These are phyloP conservation scores for Pelodiscus sinensis DNA, from an alignment of 2,113 vertebrate species.

Conservation along the genomic window DNA sequence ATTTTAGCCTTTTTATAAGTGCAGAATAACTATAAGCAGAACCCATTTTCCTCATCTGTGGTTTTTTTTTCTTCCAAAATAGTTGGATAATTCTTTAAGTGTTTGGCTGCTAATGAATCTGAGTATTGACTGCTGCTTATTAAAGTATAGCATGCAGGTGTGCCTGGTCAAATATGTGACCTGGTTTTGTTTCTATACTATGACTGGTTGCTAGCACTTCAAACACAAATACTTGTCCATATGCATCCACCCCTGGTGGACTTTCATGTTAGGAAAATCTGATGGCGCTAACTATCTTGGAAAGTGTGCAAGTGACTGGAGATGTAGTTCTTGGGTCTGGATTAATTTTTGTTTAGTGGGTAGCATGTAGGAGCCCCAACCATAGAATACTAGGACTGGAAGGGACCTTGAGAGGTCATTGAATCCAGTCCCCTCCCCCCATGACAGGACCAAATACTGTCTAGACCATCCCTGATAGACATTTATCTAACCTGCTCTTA, in stretches of 20 bases:
- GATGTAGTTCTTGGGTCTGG: not conserved
- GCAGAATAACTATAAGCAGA: not conserved
- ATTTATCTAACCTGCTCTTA: too few species aligned
- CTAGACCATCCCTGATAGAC: too few species aligned
- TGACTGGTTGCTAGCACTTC: not conserved
- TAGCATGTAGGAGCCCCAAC: not conserved
- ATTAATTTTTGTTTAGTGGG: not conserved
- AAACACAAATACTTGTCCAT: not conserved
- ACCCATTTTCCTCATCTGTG: not conserved
- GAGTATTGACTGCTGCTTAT: not conserved
- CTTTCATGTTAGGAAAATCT: not conserved
- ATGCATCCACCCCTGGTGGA: not conserved
- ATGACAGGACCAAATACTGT: too few species aligned
- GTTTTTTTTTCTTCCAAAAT: not conserved
- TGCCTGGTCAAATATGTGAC: not conserved
- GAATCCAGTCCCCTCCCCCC: too few species aligned
- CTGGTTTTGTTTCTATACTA: not conserved
- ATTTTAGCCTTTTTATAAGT: not conserved
- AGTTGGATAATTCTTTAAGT: not conserved
- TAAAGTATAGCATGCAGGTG: not conserved
- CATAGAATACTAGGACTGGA: too few species aligned
- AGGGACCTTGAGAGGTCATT: too few species aligned
- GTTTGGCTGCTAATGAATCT: not conserved
- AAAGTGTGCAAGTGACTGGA: not conserved
- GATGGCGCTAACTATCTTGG: not conserved